Evolutionary conservation across 2,797 vertebrate species (phyloP).

Genomic region (Selene dorsalis): DNA sequence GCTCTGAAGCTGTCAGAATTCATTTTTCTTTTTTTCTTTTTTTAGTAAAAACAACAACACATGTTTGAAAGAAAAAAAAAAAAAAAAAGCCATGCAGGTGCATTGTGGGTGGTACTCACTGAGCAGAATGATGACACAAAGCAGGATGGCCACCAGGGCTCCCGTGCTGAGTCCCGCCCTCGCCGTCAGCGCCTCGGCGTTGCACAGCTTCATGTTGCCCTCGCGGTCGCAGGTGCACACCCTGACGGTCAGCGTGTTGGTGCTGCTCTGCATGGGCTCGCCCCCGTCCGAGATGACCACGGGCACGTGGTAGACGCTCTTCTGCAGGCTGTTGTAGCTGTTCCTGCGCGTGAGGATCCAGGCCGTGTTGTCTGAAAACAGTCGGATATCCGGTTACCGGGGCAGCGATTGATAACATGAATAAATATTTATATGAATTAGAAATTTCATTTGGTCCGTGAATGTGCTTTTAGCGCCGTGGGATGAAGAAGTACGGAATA

Average conservation of each 20-base stretch:
- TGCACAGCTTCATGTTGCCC: constrained; percentile 95
- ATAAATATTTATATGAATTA: constrained; percentile 25
- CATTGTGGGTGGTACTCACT: constrained; percentile 83
- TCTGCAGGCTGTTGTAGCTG: constrained; percentile 91
- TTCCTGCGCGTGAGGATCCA: constrained; percentile 90
- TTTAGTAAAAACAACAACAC: no score
- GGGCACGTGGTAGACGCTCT: constrained; percentile 90
- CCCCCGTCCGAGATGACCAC: constrained; percentile 94
- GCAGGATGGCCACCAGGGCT: constrained; percentile 94
- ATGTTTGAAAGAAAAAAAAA: background rate
- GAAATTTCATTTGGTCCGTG: constrained; percentile 14
- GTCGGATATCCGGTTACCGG: background rate
- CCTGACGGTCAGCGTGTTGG: constrained; percentile 91
- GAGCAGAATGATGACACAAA: constrained; percentile 94
- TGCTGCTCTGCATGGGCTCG: constrained; percentile 92
- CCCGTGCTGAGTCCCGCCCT: constrained; percentile 95
- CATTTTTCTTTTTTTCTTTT: no score
- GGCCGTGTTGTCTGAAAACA: constrained; percentile 92
- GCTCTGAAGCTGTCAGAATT: background rate
- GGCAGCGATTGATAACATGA: constrained; percentile 7
- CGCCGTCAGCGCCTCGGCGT: constrained; percentile 91
- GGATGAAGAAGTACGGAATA: background rate
- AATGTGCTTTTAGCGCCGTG: constrained; percentile 17
- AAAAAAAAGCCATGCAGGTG: background rate
- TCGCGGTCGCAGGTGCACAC: constrained; percentile 95